Percentiles rank a stretch among this genome's conserved stretches.
Evolutionary conservation across 2,888 invertebrate species (phyloP).

Genomic region (Idaea straminata): DNA sequence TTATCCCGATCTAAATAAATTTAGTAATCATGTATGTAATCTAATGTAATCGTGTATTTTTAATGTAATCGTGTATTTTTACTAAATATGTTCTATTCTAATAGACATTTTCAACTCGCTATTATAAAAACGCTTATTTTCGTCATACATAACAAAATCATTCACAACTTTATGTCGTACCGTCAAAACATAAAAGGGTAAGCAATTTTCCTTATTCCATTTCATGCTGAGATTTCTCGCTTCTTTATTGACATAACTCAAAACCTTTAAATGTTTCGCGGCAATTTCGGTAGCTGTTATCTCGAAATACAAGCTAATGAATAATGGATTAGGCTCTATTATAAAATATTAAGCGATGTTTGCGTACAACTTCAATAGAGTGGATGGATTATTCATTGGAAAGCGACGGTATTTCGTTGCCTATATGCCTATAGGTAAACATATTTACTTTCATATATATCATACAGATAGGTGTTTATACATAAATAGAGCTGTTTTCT

Average conservation of each 20-base stretch:
- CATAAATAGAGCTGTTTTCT: background rate
- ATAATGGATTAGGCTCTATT: background rate
- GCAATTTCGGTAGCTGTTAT: slow-evolving; percentile 1
- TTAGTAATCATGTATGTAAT: too few species aligned
- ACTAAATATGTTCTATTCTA: too few species aligned
- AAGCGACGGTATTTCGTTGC: background rate
- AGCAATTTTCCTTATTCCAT: slow-evolving; percentile 17
- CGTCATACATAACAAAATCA: slow-evolving; percentile 23
- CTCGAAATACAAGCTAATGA: background rate
- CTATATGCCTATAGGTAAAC: background rate
- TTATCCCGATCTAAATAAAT: too few species aligned
- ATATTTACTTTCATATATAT: too few species aligned
- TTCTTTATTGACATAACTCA: background rate
- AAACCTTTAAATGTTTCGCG: slow-evolving; percentile 1
- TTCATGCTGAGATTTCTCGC: slow-evolving; percentile 16
- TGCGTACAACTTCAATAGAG: background rate
- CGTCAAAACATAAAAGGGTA: slow-evolving; percentile 20
- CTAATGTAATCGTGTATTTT: too few species aligned
- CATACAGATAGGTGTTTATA: too few species aligned
- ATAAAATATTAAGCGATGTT: background rate
- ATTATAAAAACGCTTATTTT: slow-evolving; percentile 11
- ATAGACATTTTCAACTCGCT: background rate
- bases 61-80: too few species aligned
- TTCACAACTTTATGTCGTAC: slow-evolving; percentile 18
- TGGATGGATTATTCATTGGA: background rate